Percentiles rank a stretch among this genome's conserved stretches.
These are phyloP conservation scores for Cathartes aura DNA, from an alignment of 2,113 vertebrate genomes.

Conservation along the genomic window DNA sequence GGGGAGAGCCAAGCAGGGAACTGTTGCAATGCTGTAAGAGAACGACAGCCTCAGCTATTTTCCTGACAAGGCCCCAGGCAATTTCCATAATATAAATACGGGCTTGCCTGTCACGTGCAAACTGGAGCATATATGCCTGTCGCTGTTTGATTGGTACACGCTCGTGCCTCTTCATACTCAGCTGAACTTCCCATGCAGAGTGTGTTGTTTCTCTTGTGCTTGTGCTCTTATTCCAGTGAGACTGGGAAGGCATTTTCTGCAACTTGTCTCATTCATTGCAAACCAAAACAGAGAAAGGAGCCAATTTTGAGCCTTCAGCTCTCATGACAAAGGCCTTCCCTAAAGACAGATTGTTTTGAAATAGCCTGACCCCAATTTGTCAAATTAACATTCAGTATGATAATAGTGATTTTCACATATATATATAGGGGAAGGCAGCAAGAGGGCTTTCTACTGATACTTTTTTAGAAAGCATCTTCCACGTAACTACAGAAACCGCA, in stretches of 20 bases:
- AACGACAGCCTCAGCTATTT: not conserved
- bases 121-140: not conserved
- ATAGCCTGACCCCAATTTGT: not conserved
- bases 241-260: not conserved
- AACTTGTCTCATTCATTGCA: not conserved
- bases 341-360: not conserved
- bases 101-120: not conserved
- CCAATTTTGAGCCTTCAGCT: not conserved
- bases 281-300: not conserved
- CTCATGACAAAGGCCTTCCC: not conserved
- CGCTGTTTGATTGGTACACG: not conserved
- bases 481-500: not conserved
- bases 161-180: not conserved
- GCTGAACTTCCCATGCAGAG: not conserved
- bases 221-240: not conserved
- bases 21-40: not conserved
- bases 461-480: not conserved
- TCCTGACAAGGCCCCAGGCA: not conserved
- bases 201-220: not conserved
- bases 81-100: not conserved
- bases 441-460: not conserved
- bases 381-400: not conserved
- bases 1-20: not conserved
- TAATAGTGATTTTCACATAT: not conserved
- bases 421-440: not conserved